Percentiles rank a stretch among this genome's conserved stretches.
Evolutionary conservation across 1,140 invertebrate genomes (phyloP).

Genomic region (Drosophila chauvacae): DNA sequence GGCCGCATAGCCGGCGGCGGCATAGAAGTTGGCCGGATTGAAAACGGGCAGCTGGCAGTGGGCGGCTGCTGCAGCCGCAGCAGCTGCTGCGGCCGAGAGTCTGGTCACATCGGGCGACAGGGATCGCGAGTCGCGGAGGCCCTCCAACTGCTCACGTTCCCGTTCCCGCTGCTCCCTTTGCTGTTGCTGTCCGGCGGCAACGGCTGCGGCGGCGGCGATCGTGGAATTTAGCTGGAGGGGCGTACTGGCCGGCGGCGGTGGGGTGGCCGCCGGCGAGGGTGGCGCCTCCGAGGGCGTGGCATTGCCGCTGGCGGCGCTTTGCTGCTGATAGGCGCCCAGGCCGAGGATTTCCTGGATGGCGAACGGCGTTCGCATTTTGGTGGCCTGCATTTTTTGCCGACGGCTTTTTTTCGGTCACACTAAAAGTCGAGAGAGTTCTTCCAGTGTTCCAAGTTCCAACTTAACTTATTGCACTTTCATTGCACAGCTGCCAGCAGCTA

Average conservation of each 20-base stretch:
- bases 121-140: slow-evolving; percentile 69
- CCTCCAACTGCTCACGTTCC: slow-evolving; percentile 22
- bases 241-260: slow-evolving; percentile 67
- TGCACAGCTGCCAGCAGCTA: slow-evolving; percentile 6
- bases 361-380: slow-evolving; percentile 90
- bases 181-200: slow-evolving; percentile 47
- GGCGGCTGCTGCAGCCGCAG: slow-evolving; percentile 77
- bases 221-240: slow-evolving; percentile 12
- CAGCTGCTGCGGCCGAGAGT: slow-evolving; percentile 75
- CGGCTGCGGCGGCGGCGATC: slow-evolving; percentile 41
- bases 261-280: slow-evolving; percentile 65
- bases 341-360: slow-evolving; percentile 96
- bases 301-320: slow-evolving; percentile 53
- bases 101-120: slow-evolving; percentile 78
- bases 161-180: slow-evolving; percentile 35
- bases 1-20: slow-evolving; percentile 80
- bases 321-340: slow-evolving; percentile 86
- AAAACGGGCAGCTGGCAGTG: slow-evolving; percentile 83
- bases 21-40: slow-evolving; percentile 84
- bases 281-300: slow-evolving; percentile 70
- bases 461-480: slow-evolving; percentile 19
- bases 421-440: slow-evolving; percentile 3
- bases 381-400: slow-evolving; percentile 81
- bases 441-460: slow-evolving; percentile 7
- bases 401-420: slow-evolving; percentile 35